Conservation (phyloP, 2,113 vertebrate genomes). For the Sebastes fasciatus region DNA sequence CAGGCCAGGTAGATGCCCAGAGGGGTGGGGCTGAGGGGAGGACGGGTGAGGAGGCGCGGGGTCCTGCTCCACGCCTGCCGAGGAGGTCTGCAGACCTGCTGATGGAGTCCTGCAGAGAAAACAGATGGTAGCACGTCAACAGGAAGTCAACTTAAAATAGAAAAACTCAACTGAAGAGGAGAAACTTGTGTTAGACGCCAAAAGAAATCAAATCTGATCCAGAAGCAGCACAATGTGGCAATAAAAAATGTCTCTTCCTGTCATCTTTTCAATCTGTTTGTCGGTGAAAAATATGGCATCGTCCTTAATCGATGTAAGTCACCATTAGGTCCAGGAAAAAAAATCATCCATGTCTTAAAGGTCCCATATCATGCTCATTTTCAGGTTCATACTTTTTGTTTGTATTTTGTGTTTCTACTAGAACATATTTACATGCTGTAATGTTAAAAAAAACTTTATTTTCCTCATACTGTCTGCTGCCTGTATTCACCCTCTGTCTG, state of each 20-base stretch:
- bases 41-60: conserved; percentile 1
- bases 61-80: conserved; percentile 16
- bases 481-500: too few relatives aligned
- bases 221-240: background rate
- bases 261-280: background rate
- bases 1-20: background rate
- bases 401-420: too few relatives aligned
- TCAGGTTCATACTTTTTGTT: too few relatives aligned
- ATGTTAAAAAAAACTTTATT: too few relatives aligned
- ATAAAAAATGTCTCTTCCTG: background rate
- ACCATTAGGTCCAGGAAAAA: background rate
- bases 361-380: too few relatives aligned
- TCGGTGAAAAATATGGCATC: background rate
- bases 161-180: background rate
- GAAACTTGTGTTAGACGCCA: background rate
- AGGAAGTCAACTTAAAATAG: background rate
- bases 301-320: background rate
- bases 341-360: background rate
- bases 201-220: background rate
- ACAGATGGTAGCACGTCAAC: background rate
- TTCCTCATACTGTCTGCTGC: too few relatives aligned
- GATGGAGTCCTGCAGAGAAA: conserved; percentile 7
- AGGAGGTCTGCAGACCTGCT: conserved; percentile 8
- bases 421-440: too few relatives aligned
- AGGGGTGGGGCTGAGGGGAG: conserved; percentile 3